Conservation (phyloP, 2,888 invertebrate genomes). For the Chrysomela aeneicollis region DNA sequence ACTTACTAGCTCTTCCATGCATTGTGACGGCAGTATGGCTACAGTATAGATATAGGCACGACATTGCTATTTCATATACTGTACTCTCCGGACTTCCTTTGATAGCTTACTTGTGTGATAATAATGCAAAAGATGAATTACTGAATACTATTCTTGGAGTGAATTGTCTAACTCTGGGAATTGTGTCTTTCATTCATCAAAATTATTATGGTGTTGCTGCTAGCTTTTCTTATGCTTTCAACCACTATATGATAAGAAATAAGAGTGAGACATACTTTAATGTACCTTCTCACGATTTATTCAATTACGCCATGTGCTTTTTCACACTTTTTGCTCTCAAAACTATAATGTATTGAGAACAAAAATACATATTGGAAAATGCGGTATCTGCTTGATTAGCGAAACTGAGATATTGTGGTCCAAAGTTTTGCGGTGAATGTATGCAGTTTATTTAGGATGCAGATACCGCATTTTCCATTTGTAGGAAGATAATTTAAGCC, state of each 20-base stretch:
- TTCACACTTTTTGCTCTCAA: slow-evolving; percentile 55
- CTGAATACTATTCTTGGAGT: slow-evolving; percentile 48
- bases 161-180: slow-evolving; percentile 47
- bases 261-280: slow-evolving; percentile 49
- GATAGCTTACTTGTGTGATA: slow-evolving; percentile 43
- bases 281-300: slow-evolving; percentile 56
- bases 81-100: slow-evolving; percentile 48
- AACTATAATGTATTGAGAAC: slow-evolving; percentile 42
- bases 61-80: slow-evolving; percentile 42
- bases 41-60: slow-evolving; percentile 40
- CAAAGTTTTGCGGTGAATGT: too few species aligned
- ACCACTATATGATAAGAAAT: slow-evolving; percentile 53
- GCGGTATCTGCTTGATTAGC: too few species aligned
- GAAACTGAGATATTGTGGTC: too few species aligned
- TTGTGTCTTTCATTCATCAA: slow-evolving; percentile 49
- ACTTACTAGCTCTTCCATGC: slow-evolving; percentile 49
- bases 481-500: too few species aligned
- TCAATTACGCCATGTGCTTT: slow-evolving; percentile 59
- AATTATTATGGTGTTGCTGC: slow-evolving; percentile 54
- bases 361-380: not conserved
- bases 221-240: slow-evolving; percentile 52
- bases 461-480: too few species aligned
- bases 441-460: too few species aligned
- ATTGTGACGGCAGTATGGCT: slow-evolving; percentile 47
- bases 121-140: slow-evolving; percentile 44